Percentiles rank a stretch among this genome's conserved stretches.
Conservation (phyloP, 92 coral and sea anemone genomes). For the Anthopleura xanthogrammica region DNA sequence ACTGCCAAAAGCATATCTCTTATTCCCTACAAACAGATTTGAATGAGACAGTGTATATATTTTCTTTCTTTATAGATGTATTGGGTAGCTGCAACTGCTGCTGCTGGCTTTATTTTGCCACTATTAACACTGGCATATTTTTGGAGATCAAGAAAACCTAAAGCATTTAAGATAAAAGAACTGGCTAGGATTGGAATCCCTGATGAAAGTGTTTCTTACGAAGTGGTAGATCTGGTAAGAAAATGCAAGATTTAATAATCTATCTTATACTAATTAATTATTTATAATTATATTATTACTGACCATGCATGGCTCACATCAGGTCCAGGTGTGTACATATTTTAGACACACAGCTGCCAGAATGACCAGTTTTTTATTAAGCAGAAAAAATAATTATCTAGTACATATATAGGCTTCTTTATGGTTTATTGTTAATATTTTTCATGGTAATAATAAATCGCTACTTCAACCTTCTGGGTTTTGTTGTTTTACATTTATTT, state of each 20-base stretch:
- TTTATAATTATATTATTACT: too few relatives aligned
- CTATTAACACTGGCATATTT: constrained; percentile 12
- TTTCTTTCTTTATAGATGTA: not conserved
- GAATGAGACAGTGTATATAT: not conserved
- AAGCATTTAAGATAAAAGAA: constrained; percentile 20
- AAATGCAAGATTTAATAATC: not conserved
- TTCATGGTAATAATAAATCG: too few relatives aligned
- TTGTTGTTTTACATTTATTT: too few relatives aligned
- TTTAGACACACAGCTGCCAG: not conserved
- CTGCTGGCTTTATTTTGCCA: not conserved
- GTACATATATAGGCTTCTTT: too few relatives aligned
- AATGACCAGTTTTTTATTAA: too few relatives aligned
- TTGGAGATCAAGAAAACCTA: constrained; percentile 1
- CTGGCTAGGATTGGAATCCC: constrained; percentile 30
- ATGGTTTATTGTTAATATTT: too few relatives aligned
- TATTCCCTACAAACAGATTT: too few relatives aligned
- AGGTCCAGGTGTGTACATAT: not conserved
- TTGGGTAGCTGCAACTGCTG: not conserved
- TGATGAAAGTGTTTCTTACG: constrained; percentile 49
- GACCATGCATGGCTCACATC: not conserved
- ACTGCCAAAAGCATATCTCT: too few relatives aligned
- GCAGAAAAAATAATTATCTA: too few relatives aligned
- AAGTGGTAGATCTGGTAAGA: constrained; percentile 30
- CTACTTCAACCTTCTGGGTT: too few relatives aligned
- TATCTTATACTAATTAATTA: not conserved